Base-by-base conservation (phyloP, 2,888 invertebrate species). In the Mystacides longicornis region DNA sequence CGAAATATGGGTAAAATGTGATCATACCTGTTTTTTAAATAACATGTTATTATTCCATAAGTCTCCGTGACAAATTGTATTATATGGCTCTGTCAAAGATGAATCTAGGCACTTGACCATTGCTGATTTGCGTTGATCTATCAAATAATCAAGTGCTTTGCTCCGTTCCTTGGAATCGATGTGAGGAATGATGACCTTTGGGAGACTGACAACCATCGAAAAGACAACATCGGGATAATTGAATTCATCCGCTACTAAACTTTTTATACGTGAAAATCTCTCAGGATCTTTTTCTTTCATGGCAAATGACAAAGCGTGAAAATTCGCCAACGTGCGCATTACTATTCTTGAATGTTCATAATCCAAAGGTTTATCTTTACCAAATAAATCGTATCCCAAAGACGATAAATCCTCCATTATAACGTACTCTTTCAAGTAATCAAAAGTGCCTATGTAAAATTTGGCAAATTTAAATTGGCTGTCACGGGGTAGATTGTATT, bases 11-110 rank as follows among this genome's bases (percentile, higher is more conserved):
- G 20, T 18, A 37, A 50, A n/a, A 42, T 21, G n/a, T 42, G 4
- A 33, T 18, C n/a, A 27, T 45, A 59, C 59, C 57, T 57, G 23
- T 20, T 57, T 54, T 52, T 59, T 59, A 31, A 55, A 59, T 2
- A 59, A 22, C 23, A 59, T 55, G 16, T 60, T 60, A 33, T 60
- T 60, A 22, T 42, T 53, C 57, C 57, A 57, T 11, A 54, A 55
- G 45, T 60, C 59, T 16, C 59, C 59, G 31, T 60, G 59, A 23
- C 55, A 60, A 16, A 60, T 48, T 3, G 49, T 51, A 23, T 49
- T 57, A 45, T 57, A 57, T 1, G 57, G 57, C 2, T 45, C 37
- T 3, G 48, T 31, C 1, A 43, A 20, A 14, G 7, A 11, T 3
- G 55, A 43, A 16, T 23, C 42, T 5, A 55, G 20, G 5, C 20